Percentiles rank a stretch among this genome's conserved stretches.
Evolutionary conservation across 2,113 vertebrate genomes (phyloP).

Genomic region (Thalassoma bifasciatum): DNA sequence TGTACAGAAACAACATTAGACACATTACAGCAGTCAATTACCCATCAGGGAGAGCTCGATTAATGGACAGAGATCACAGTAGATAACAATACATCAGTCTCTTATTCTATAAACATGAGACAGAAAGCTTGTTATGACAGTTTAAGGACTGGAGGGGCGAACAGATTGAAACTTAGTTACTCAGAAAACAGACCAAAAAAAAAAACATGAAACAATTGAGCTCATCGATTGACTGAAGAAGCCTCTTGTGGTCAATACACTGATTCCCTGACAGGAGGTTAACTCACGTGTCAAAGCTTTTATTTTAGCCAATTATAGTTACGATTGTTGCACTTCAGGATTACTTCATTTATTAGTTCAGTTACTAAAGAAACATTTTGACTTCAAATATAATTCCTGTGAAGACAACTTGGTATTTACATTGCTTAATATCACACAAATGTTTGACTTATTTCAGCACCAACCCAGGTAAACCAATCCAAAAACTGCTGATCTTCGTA

Average conservation of each 20-base stretch:
- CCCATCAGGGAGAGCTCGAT: background rate
- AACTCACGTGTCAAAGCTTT: background rate
- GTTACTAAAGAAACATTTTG: too few species aligned
- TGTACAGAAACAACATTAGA: background rate
- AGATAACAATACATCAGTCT: conserved; percentile 1
- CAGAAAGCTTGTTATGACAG: background rate
- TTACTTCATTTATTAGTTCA: too few species aligned
- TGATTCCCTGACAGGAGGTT: conserved; percentile 6
- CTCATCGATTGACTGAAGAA: conserved; percentile 14
- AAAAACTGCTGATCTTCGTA: too few species aligned
- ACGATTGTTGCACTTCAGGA: background rate
- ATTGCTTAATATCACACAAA: background rate
- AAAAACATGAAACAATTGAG: conserved; percentile 21
- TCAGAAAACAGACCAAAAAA: conserved; percentile 12
- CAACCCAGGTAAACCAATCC: too few species aligned
- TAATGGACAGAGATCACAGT: background rate
- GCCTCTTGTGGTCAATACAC: conserved; percentile 1
- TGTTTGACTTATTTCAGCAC: background rate
- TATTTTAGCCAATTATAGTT: background rate
- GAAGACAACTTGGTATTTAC: background rate
- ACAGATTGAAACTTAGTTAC: conserved; percentile 18
- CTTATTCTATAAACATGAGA: background rate
- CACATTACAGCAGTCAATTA: background rate
- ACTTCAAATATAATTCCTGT: background rate
- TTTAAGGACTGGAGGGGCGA: background rate